Percentiles rank a stretch among this genome's conserved stretches.
Evolutionary conservation across 1,140 invertebrate species (phyloP).

Genomic region (Magallana gigas): DNA sequence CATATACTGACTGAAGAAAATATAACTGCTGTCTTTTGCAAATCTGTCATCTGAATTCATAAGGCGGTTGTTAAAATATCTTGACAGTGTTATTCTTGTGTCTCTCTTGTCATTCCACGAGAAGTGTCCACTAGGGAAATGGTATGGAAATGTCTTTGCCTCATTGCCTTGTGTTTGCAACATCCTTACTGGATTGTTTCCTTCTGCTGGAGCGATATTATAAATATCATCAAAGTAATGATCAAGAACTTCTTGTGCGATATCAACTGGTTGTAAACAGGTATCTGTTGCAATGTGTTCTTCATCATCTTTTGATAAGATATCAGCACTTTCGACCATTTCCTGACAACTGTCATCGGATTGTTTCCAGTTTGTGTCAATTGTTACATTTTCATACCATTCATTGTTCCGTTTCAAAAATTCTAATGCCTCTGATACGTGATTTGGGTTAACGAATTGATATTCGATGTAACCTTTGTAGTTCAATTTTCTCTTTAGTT

Average conservation of each 20-base stretch:
- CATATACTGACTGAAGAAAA: too few relatives aligned
- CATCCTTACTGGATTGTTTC: conserved; percentile 40
- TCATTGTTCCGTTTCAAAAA: conserved; percentile 47
- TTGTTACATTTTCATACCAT: conserved; percentile 35
- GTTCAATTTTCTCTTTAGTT: conserved; percentile 49
- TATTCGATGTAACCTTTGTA: conserved; percentile 49
- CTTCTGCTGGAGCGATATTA: conserved; percentile 46
- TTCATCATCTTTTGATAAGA: conserved; percentile 21
- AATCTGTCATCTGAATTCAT: too few relatives aligned
- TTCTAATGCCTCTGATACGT: conserved; percentile 30
- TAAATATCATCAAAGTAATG: conserved; percentile 48
- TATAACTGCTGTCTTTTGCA: too few relatives aligned
- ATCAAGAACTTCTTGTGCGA: conserved; percentile 57
- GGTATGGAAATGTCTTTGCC: conserved; percentile 42
- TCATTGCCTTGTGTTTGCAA: conserved; percentile 43
- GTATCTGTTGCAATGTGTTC: conserved; percentile 44
- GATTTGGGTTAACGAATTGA: conserved; percentile 43
- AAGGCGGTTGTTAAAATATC: conserved; percentile 38
- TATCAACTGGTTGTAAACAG: conserved; percentile 58
- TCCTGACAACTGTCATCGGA: neutral
- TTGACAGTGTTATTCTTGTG: neutral
- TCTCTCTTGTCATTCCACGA: conserved; percentile 40
- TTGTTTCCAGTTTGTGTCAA: neutral
- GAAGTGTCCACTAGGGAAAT: conserved; percentile 35
- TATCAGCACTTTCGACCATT: neutral